phyloP scores from a whole-genome alignment of 2,797 vertebrate species.

The Sparidentex hasta region DNA sequence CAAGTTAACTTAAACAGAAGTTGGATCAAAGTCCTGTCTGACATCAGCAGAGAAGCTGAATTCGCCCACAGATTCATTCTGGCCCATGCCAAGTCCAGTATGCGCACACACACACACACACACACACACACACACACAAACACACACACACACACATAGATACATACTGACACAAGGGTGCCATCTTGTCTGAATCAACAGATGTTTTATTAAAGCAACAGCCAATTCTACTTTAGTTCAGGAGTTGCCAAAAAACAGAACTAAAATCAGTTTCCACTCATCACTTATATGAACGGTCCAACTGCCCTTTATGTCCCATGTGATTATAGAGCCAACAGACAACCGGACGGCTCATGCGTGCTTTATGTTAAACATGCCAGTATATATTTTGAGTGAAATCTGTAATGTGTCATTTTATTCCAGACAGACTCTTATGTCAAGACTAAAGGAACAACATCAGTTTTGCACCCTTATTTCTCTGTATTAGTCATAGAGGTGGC shows the following conservation, averaged over 20 bases:
- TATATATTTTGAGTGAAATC: constrained; percentile 5
- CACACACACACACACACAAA: constrained; percentile 9
- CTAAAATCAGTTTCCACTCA: constrained; percentile 22
- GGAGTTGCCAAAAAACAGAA: constrained; percentile 15
- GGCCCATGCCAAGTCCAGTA: constrained; percentile 17
- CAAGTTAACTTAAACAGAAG: constrained; percentile 50
- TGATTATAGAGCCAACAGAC: not conserved
- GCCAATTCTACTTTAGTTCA: constrained; percentile 23
- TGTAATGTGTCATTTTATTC: constrained; percentile 1
- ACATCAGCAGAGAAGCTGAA: constrained; percentile 41
- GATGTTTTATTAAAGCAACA: constrained; percentile 30
- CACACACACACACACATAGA: constrained; percentile 4
- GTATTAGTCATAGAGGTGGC: not conserved
- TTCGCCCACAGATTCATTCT: constrained; percentile 26
- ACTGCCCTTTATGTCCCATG: constrained; percentile 20
- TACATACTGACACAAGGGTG: not conserved
- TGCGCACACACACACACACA: constrained; percentile 9
- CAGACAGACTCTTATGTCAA: not conserved
- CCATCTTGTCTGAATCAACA: constrained; percentile 19
- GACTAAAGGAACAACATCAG: not conserved
- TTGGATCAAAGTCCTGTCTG: constrained; percentile 40
- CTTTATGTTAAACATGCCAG: constrained; percentile 11
- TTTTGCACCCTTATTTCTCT: not conserved
- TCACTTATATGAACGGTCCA: constrained; percentile 8
- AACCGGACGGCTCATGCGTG: not conserved